Evolutionary conservation across 2,797 vertebrate genomes (phyloP).

Genomic region (Lepilemur ruficaudatus): DNA sequence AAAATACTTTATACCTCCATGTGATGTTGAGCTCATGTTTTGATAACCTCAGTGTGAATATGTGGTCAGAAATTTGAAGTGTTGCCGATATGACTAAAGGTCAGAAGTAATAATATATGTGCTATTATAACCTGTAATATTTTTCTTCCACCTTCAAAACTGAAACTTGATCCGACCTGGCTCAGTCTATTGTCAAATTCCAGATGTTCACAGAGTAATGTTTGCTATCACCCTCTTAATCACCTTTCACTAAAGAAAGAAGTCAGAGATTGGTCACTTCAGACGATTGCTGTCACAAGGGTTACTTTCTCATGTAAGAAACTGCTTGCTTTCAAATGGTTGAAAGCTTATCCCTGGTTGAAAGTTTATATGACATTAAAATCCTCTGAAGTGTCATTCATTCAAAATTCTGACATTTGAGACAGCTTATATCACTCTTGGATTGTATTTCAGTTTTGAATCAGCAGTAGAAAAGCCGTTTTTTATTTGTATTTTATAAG

Average conservation of each 20-base stretch:
- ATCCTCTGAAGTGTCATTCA: constrained; percentile 13
- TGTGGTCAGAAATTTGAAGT: neutral
- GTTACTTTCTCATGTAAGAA: constrained; percentile 28
- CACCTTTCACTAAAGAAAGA: neutral
- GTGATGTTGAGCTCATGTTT: neutral
- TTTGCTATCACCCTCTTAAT: constrained; percentile 14
- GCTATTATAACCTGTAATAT: neutral
- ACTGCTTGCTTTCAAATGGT: constrained; percentile 30
- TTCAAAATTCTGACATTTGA: constrained; percentile 31
- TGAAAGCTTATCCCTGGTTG: neutral
- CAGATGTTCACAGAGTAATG: constrained; percentile 41
- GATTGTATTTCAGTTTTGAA: constrained; percentile 26
- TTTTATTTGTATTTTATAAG: constrained; percentile 40
- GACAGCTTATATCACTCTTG: neutral
- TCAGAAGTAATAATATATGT: neutral
- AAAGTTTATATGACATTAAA: constrained; percentile 32
- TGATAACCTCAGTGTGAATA: neutral
- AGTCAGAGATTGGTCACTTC: neutral
- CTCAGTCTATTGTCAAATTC: neutral
- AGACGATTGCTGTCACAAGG: neutral
- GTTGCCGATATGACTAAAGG: neutral
- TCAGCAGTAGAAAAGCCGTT: neutral
- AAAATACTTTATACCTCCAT: neutral
- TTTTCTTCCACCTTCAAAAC: constrained; percentile 25
- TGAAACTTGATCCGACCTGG: constrained; percentile 37